Conservation (phyloP, 1,140 invertebrate genomes). For the Acromyrmex charruanus region DNA sequence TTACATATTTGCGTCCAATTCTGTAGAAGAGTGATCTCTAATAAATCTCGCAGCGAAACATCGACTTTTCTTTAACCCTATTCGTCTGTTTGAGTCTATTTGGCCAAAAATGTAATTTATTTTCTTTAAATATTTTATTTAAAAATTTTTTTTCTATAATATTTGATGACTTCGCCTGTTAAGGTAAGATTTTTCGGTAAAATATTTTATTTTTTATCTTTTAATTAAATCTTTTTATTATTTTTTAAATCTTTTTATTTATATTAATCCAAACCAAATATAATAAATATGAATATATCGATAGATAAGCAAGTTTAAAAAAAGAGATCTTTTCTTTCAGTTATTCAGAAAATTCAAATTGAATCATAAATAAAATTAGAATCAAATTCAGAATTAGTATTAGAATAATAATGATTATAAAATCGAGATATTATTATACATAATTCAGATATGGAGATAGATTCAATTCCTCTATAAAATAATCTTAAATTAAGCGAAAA, state of each 20-base stretch:
- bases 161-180: too few species aligned
- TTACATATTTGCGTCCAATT: background rate
- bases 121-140: too few species aligned
- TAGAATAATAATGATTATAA: background rate
- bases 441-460: background rate
- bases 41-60: background rate
- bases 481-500: background rate
- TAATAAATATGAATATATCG: too few species aligned
- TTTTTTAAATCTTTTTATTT: too few species aligned
- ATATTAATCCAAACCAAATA: too few species aligned
- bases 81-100: too few species aligned
- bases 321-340: background rate
- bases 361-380: background rate
- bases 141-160: too few species aligned
- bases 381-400: background rate
- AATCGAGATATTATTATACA: background rate
- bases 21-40: background rate
- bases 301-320: too few species aligned
- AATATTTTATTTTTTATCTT: too few species aligned
- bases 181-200: too few species aligned
- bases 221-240: too few species aligned
- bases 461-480: background rate
- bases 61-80: background rate
- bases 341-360: conserved; percentile 7
- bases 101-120: too few species aligned